These are phyloP conservation scores for Eumacrocentrus americanus DNA, from an alignment of 2,888 invertebrate species.

Conservation along the genomic window DNA sequence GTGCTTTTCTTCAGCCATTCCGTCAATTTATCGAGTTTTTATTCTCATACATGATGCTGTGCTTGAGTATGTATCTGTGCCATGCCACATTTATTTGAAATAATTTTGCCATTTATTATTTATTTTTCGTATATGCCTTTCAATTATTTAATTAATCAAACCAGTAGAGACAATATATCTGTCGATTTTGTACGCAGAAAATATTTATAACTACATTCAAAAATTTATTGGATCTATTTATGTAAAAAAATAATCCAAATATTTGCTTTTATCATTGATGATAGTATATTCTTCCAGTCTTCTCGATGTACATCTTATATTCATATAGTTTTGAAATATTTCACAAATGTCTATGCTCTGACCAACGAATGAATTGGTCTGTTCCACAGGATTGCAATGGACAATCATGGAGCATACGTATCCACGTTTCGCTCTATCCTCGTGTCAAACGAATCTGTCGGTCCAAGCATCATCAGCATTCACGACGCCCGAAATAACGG, in stretches of 20 bases:
- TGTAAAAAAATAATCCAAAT: no score
- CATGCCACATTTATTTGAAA: constrained; percentile 47
- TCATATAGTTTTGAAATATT: constrained; percentile 6
- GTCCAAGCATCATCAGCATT: constrained; percentile 60
- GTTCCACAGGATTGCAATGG: constrained; percentile 81
- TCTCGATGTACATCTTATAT: neutral
- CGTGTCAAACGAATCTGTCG: constrained; percentile 67
- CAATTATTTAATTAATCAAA: constrained; percentile 36
- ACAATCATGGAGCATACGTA: constrained; percentile 83
- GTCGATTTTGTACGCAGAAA: no score
- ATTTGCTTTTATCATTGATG: no score
- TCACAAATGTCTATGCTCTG: constrained; percentile 32
- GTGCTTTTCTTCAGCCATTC: constrained; percentile 25
- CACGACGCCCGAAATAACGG: constrained; percentile 63
- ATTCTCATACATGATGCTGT: constrained; percentile 38
- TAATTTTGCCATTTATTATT: constrained; percentile 34
- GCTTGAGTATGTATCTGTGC: constrained; percentile 58
- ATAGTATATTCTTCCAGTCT: neutral
- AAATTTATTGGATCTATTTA: no score
- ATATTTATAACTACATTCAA: no score
- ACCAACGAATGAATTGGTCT: constrained; percentile 46
- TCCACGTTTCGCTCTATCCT: constrained; percentile 73
- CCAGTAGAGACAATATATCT: neutral
- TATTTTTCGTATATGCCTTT: constrained; percentile 31
- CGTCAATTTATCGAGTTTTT: constrained; percentile 23